Percentiles rank a stretch among this genome's conserved stretches.
Evolutionary conservation across 2,797 vertebrate species (phyloP).

Genomic region (Cossypha caffra): DNA sequence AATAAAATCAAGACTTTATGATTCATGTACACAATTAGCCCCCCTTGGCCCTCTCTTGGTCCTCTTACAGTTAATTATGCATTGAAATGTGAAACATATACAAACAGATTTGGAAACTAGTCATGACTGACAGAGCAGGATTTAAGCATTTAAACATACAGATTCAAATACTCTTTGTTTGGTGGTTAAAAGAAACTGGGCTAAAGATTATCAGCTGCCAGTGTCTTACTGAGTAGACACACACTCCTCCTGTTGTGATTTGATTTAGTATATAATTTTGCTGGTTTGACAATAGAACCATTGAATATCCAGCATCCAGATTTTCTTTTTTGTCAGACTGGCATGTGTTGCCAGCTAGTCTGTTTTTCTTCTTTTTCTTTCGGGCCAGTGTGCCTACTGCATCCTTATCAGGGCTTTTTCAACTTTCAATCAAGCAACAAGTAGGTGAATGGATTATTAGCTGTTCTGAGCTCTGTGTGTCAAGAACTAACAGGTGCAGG

Average conservation of each 20-base stretch:
- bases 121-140: neutral
- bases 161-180: neutral
- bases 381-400: neutral
- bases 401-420: neutral
- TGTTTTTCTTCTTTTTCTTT: neutral
- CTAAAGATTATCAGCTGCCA: neutral
- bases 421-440: neutral
- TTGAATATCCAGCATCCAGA: neutral
- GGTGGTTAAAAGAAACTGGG: neutral
- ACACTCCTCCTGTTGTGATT: neutral
- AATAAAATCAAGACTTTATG: neutral
- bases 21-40: neutral
- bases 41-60: neutral
- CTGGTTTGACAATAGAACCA: neutral
- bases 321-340: neutral
- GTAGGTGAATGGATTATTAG: neutral
- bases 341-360: neutral
- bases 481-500: neutral
- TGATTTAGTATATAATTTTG: neutral
- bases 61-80: neutral
- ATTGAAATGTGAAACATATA: neutral
- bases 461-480: neutral
- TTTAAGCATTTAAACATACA: neutral
- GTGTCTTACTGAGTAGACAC: neutral
- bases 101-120: neutral